These are phyloP conservation scores for Marasmarcha lunaedactyla DNA, from an alignment of 2,888 invertebrate species.

Conservation along the genomic window DNA sequence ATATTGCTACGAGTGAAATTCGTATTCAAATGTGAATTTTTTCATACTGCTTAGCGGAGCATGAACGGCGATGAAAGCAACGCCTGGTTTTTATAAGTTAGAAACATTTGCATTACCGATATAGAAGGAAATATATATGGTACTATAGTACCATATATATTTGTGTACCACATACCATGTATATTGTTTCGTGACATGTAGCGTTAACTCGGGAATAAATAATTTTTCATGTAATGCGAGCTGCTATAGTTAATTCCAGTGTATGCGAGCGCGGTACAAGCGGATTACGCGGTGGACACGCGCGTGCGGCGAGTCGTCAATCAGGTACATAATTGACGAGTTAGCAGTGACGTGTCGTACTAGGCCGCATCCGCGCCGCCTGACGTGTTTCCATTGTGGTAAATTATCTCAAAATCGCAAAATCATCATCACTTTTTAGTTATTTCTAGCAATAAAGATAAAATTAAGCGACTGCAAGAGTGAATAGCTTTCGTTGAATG, in stretches of 20 bases:
- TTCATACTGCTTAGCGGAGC: conserved; percentile 32
- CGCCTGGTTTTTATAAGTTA: conserved; percentile 12
- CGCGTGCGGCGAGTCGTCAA: conserved; percentile 39
- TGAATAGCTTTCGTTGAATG: too few species aligned
- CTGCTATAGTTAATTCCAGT: too few species aligned
- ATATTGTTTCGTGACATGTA: too few species aligned
- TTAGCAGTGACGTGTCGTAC: conserved; percentile 2
- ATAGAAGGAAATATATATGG: too few species aligned
- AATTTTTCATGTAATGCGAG: too few species aligned
- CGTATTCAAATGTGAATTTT: conserved; percentile 51
- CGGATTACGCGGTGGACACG: not conserved
- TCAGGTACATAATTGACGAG: conserved; percentile 20
- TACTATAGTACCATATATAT: too few species aligned
- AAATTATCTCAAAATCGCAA: not conserved
- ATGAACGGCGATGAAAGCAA: conserved; percentile 30
- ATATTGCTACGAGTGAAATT: conserved; percentile 63
- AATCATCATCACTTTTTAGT: too few species aligned
- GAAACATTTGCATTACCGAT: conserved; percentile 14
- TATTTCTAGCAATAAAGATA: too few species aligned
- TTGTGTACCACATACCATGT: too few species aligned
- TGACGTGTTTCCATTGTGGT: not conserved
- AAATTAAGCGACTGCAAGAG: too few species aligned
- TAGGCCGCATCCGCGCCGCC: conserved; percentile 5
- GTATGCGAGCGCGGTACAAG: not conserved
- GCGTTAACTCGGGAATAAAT: too few species aligned